Base-by-base conservation (phyloP, 1,140 invertebrate species). In the Maniola jurtina region DNA sequence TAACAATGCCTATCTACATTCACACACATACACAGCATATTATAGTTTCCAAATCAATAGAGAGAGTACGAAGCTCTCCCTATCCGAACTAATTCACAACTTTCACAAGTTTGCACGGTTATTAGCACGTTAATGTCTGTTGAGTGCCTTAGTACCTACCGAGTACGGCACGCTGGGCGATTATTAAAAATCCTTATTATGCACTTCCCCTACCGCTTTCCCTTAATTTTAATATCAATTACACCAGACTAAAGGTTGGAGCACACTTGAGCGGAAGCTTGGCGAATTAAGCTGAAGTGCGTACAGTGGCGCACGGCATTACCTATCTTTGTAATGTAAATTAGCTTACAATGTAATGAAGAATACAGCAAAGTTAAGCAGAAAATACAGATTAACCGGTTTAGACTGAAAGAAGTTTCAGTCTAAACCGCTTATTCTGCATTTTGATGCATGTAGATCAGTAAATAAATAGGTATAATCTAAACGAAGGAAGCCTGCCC, bases 161-260 rank as follows among this genome's bases (percentile, higher is more conserved):
- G 13, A 42, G 40, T 48, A 48, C 14, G 48, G 33, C 52, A 25
- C 16, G 11, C 15, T 14, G 16, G 52, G 25, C 33, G 48, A 40
- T 66, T 59, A 66, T 58, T 65, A 66, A 66, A 65, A 66, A 60
- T 61, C 58, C 58, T 55, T 54, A 55, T 66, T 67, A 61, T 61
- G 65, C 52, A 35, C 58, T 55, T 14, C 58, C 33, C 35, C 59
- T 14, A 57, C 65, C 65, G 55, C 65, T 67, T 61, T 66, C 65
- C 65, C 48, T 52, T 47, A 36, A 55, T 56, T 40, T 54, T 16
- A 40, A 61, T 67, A 61, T 57, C 58, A 48, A 47, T 56, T 67
- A 61, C 59, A 61, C 45, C 40, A 56, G 61, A 38, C 50, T 65
- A 55, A 55, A 13, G 55, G 50, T 55, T 55, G 52, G 11, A 55